A percentile compares a stretch with the other conserved stretches of the same genome.
phyloP scores from a whole-genome alignment of 2,888 invertebrate genomes.

The Drosophila subsilvestris region DNA sequence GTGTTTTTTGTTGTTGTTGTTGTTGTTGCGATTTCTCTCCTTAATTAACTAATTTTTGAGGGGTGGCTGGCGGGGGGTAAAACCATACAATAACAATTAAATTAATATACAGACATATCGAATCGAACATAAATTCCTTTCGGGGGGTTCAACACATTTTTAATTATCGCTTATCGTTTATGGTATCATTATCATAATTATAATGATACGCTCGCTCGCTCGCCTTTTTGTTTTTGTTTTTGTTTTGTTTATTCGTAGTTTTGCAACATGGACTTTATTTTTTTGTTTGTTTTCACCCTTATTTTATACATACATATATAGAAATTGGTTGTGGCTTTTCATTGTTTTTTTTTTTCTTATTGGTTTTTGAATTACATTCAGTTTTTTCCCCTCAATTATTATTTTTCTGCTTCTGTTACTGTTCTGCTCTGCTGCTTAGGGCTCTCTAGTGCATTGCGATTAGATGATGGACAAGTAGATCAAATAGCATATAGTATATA shows the following conservation, averaged over 20 bases:
- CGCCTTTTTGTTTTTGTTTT: not conserved
- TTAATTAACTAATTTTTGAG: conserved; percentile 42
- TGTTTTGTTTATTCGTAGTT: conserved; percentile 33
- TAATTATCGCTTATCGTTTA: conserved; percentile 56
- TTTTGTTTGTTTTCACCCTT: conserved; percentile 61
- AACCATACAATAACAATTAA: conserved; percentile 26
- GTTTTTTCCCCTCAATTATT: conserved; percentile 24
- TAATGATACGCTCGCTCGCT: not conserved
- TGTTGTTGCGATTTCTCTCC: conserved; percentile 27
- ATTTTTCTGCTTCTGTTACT: not conserved
- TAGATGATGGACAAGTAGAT: conserved; percentile 8
- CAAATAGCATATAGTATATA: not conserved
- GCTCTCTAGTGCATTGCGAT: conserved; percentile 33
- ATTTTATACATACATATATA: conserved; percentile 28
- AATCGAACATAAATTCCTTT: conserved; percentile 22
- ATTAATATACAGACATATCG: conserved; percentile 30
- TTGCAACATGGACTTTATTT: conserved; percentile 66
- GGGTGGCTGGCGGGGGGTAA: not conserved
- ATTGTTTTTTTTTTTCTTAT: not conserved
- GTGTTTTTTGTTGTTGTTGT: not conserved
- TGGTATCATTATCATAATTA: conserved; percentile 17
- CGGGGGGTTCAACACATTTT: conserved; percentile 55
- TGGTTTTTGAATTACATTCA: conserved; percentile 51
- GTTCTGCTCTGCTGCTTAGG: conserved; percentile 9
- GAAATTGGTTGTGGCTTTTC: conserved; percentile 21